These are phyloP conservation scores for Gyps fulvus DNA, from an alignment of 2,113 vertebrate species.

Conservation along the genomic window DNA sequence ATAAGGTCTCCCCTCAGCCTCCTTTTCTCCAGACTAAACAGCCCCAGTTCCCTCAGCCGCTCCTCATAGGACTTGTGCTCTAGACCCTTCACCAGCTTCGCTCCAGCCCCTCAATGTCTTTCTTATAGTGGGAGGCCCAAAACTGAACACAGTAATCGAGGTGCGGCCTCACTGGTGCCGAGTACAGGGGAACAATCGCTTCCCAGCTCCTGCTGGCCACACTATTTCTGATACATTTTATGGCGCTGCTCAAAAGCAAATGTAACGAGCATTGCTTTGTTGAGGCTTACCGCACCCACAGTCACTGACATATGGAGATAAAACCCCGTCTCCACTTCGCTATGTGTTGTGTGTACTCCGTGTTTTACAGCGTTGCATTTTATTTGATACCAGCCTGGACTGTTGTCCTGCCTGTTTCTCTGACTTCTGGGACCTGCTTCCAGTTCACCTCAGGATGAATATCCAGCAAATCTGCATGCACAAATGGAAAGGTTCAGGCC, in stretches of 20 bases:
- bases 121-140: too few relatives aligned
- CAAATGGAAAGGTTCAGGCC: background rate
- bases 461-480: background rate
- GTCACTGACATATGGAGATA: background rate
- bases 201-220: too few relatives aligned
- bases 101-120: too few relatives aligned
- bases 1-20: too few relatives aligned
- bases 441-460: background rate
- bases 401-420: background rate
- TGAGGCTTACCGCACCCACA: background rate
- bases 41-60: too few relatives aligned
- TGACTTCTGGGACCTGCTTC: background rate
- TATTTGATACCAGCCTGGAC: background rate
- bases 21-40: too few relatives aligned
- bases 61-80: too few relatives aligned
- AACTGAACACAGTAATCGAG: too few relatives aligned
- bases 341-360: fast-evolving
- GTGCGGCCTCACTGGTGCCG: too few relatives aligned
- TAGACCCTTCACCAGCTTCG: too few relatives aligned
- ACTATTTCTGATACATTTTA: too few relatives aligned
- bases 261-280: background rate
- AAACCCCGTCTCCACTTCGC: background rate
- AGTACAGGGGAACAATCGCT: too few relatives aligned
- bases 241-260: background rate
- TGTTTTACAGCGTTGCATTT: background rate